Conservation (phyloP, 2,888 invertebrate genomes). For the Crioceris asparagi region DNA sequence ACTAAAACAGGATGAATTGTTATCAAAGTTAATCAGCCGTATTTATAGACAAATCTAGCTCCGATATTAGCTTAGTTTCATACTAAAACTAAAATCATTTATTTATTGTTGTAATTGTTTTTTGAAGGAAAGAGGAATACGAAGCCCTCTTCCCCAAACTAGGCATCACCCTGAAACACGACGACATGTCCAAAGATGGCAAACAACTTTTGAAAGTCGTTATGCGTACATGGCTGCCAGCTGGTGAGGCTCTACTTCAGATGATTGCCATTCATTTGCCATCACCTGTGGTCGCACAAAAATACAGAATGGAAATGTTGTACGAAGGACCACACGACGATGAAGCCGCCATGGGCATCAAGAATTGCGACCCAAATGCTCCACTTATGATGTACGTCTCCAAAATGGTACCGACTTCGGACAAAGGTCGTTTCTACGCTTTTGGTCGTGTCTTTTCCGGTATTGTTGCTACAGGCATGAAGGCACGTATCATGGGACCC, state of each 20-base stretch:
- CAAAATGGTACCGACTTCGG: conserved; percentile 99
- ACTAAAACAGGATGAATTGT: too few relatives aligned
- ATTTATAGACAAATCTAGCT: too few relatives aligned
- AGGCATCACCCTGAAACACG: conserved; percentile 82
- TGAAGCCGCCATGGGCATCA: conserved; percentile 50
- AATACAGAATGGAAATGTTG: conserved; percentile 98
- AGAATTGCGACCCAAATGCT: conserved; percentile 91
- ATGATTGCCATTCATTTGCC: conserved; percentile 99
- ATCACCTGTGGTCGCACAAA: conserved; percentile 97
- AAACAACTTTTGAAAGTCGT: conserved; percentile 93
- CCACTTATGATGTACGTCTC: conserved; percentile 99
- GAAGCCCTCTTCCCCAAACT: conserved; percentile 80
- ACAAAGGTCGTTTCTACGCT: conserved; percentile 99
- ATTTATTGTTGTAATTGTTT: neutral
- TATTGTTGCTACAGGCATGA: conserved; percentile 75
- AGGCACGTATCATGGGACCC: conserved; percentile 98
- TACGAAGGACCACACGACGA: conserved; percentile 98
- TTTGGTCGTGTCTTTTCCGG: conserved; percentile 99
- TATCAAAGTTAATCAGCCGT: too few relatives aligned
- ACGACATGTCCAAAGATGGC: conserved; percentile 94
- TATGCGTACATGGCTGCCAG: conserved; percentile 99
- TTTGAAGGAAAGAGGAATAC: conserved; percentile 80
- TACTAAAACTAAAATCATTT: too few relatives aligned
- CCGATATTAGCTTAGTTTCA: too few relatives aligned
- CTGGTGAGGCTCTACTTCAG: conserved; percentile 98